Conservation (phyloP, 92 coral and sea anemone genomes). For the Plumapathes pennacea region DNA sequence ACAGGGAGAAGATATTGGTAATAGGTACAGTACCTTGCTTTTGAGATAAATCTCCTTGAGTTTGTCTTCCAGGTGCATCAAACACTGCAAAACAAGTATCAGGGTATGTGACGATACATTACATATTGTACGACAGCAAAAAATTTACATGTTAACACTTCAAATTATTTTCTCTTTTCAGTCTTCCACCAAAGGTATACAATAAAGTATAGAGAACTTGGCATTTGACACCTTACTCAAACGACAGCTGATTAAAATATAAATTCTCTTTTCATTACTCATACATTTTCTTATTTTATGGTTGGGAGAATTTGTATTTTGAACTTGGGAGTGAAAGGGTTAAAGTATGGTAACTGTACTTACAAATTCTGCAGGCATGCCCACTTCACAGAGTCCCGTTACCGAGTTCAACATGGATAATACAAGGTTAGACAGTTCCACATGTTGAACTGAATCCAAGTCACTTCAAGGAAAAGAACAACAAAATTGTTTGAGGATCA, state of each 20-base stretch:
- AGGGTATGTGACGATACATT: too few relatives aligned
- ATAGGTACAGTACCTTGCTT: constrained; percentile 69
- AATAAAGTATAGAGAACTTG: too few relatives aligned
- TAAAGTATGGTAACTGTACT: constrained; percentile 47
- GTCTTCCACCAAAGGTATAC: too few relatives aligned
- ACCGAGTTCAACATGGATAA: constrained; percentile 81
- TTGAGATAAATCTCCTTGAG: constrained; percentile 91
- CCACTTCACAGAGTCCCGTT: constrained; percentile 81
- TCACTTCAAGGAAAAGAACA: constrained; percentile 25
- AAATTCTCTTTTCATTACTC: too few relatives aligned
- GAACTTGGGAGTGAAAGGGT: too few relatives aligned
- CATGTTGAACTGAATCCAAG: constrained; percentile 55
- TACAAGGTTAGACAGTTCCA: constrained; percentile 82
- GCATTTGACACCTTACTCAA: too few relatives aligned
- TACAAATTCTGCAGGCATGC: constrained; percentile 96
- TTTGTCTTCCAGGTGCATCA: constrained; percentile 95
- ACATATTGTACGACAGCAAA: neutral
- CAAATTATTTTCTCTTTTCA: too few relatives aligned
- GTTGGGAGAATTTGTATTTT: too few relatives aligned
- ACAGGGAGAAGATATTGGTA: neutral
- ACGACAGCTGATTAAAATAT: too few relatives aligned
- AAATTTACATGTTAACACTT: neutral
- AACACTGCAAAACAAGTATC: constrained; percentile 59
- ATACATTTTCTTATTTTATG: too few relatives aligned
- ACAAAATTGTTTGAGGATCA: neutral